Evolutionary conservation across 2,113 vertebrate genomes (phyloP), one percentile per base, ranked within the genome.

Genomic region (Archocentrus centrarchus): DNA sequence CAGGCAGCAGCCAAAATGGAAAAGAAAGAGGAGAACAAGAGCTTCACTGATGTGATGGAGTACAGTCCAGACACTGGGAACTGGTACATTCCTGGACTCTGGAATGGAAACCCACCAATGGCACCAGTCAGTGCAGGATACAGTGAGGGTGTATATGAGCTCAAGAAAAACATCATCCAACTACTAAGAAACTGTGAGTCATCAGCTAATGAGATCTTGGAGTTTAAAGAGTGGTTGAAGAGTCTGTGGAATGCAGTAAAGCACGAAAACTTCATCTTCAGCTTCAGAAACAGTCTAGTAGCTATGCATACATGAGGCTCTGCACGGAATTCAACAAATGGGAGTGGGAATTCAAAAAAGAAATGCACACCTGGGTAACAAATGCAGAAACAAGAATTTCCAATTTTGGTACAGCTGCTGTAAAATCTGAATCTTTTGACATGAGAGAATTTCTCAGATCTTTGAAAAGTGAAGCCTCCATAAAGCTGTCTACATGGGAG

Each of bases 1-100:
- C 88, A 89, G 58, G 92, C 93, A 5, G 92, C 93, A 14, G 91
- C 94, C 11, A 96, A 89, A 11, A 93, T 94, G 95, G 96, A 97
- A 78, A 94, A 91, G 8, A 96, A 92, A 80, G 93, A 93, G 2
- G 64, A 82, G 0, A 87, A 92, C 57, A 91, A 63, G 68, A 90
- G 11, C 47, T 95, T 95, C 80, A 93, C 89, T 35, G 94, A 24
- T 24, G 24, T 24, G 24, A 24, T 24, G 24, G 24, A 24, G 24
- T 24, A 24, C 24, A 24, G 24, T 24, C 24, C 24, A 24, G 24
- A 24, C 24, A 24, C 24, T 24, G 24, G 24, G 24, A 24, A 24
- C 24, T 92, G 90, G 73, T 94, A 96, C 87, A 92, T 95, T 53
- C 92, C 93, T 77, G 92, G 94, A 57, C 92, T 96, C 7, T 95